Conservation (phyloP, 2,797 vertebrate species). For the Sebastes iracundus region DNA sequence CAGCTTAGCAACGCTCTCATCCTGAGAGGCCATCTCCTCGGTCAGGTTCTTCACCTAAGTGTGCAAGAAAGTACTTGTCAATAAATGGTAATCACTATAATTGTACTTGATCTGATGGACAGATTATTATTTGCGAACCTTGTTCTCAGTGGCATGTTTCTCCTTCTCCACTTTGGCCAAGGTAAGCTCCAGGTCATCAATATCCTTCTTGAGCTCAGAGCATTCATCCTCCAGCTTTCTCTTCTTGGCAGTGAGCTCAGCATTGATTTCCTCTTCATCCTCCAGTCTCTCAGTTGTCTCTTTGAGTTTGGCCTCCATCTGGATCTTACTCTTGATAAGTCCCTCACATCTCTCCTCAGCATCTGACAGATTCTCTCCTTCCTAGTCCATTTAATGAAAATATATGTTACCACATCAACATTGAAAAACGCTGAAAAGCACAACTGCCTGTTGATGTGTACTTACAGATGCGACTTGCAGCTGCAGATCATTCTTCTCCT, state of each 20-base stretch:
- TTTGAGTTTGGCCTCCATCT: constrained; percentile 89
- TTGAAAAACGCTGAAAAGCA: background rate
- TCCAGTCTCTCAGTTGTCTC: constrained; percentile 88
- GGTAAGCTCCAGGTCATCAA: constrained; percentile 90
- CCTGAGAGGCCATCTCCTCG: constrained; percentile 76
- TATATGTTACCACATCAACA: background rate
- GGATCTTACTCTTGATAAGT: constrained; percentile 91
- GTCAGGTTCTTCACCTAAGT: constrained; percentile 78
- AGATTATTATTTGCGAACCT: constrained; percentile 75
- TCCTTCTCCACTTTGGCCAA: constrained; percentile 91
- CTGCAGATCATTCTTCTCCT: constrained; percentile 92
- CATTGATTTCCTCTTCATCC: constrained; percentile 86
- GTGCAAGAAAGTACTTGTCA: background rate
- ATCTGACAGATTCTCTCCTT: constrained; percentile 86
- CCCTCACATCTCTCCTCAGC: constrained; percentile 91
- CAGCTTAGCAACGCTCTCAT: constrained; percentile 74
- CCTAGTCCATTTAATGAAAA: constrained; percentile 65
- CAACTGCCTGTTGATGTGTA: background rate
- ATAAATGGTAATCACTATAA: background rate
- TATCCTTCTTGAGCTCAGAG: constrained; percentile 91
- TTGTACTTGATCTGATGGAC: background rate
- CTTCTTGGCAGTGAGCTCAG: constrained; percentile 87
- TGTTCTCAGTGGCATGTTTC: constrained; percentile 91
- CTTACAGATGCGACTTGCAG: constrained; percentile 90
- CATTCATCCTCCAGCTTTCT: constrained; percentile 90